phyloP scores from a whole-genome alignment of 1,140 invertebrate genomes.

The Eciton burchellii region DNA sequence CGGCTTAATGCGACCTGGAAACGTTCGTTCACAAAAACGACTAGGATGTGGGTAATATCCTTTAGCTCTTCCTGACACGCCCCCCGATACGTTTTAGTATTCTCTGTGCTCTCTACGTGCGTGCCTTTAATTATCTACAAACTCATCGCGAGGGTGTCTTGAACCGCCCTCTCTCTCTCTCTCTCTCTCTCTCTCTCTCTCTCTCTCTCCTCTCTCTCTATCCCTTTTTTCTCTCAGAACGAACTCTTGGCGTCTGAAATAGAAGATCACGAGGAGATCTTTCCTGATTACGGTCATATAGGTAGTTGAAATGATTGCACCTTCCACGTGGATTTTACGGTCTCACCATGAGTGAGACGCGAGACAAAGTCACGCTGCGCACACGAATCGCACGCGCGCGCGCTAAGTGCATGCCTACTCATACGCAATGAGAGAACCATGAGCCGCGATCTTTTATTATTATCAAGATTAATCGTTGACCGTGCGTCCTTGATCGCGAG shows the following conservation, averaged over 20 bases:
- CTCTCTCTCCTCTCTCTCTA: too few species aligned
- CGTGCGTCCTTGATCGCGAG: too few species aligned
- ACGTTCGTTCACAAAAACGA: constrained; percentile 56
- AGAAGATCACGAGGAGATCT: neutral
- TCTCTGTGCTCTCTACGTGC: constrained; percentile 7
- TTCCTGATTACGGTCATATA: neutral
- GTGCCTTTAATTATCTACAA: constrained; percentile 44
- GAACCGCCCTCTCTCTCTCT: too few species aligned
- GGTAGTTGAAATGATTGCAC: neutral
- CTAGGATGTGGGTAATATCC: constrained; percentile 48
- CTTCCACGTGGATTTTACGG: neutral
- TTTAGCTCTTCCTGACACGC: constrained; percentile 41
- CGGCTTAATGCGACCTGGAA: constrained; percentile 61
- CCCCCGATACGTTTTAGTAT: constrained; percentile 18
- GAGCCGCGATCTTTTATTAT: too few species aligned
- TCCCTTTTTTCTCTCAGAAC: neutral
- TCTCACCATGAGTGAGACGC: too few species aligned
- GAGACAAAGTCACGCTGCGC: too few species aligned
- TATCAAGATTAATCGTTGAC: too few species aligned
- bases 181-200: too few species aligned
- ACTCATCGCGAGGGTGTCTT: neutral
- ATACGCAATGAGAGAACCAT: too few species aligned
- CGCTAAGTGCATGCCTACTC: too few species aligned
- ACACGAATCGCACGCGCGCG: too few species aligned
- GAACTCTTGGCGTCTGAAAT: neutral